Conservation (phyloP, 2,113 vertebrate genomes). For the Hypocryptadius cinnamomeus region DNA sequence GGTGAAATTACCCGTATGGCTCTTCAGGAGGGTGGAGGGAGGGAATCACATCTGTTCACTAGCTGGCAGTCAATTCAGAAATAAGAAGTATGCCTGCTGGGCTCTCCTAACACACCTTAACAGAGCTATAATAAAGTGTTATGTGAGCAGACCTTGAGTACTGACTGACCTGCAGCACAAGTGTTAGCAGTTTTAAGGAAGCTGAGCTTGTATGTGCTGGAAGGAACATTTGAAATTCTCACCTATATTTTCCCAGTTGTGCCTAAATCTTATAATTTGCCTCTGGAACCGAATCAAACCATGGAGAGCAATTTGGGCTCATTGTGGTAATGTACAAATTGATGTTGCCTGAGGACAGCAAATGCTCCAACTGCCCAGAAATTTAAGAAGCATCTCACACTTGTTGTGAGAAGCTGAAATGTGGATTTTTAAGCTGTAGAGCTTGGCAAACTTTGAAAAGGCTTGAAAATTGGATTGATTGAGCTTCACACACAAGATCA, state of each 20-base stretch:
- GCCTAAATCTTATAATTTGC: conserved; percentile 31
- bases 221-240: conserved; percentile 25
- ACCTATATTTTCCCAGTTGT: conserved; percentile 18
- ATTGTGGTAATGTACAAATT: conserved; percentile 32
- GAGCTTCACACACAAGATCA: background rate
- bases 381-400: conserved; percentile 2
- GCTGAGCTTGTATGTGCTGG: background rate
- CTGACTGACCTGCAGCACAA: conserved; percentile 5
- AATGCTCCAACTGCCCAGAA: conserved; percentile 12
- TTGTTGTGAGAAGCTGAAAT: conserved; percentile 22
- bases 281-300: conserved; percentile 47
- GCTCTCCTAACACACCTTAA: background rate
- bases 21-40: background rate
- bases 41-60: conserved; percentile 17
- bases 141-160: background rate
- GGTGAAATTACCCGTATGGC: background rate
- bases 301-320: background rate
- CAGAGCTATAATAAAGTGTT: conserved; percentile 10
- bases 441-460: conserved; percentile 17
- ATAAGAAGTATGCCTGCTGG: conserved; percentile 35
- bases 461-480: conserved; percentile 29
- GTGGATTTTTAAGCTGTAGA: background rate
- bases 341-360: conserved; percentile 37
- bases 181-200: background rate
- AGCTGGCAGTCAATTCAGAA: conserved; percentile 25